A percentile compares a stretch with the other conserved stretches of the same genome.
Conservation (phyloP, 2,113 vertebrate genomes). For the Myrmophylax atrothorax region DNA sequence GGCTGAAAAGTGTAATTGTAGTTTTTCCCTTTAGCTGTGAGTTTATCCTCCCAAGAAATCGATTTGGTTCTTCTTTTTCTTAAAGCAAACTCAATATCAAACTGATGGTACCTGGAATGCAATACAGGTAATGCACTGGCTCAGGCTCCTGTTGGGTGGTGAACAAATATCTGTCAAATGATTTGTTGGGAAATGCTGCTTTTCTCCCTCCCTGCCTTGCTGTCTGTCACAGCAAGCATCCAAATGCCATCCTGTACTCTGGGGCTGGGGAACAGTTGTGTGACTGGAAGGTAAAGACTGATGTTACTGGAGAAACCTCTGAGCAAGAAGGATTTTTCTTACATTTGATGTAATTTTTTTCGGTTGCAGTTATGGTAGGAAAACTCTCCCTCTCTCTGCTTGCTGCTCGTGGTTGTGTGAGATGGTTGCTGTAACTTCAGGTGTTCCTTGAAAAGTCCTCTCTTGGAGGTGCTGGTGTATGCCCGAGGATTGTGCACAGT, state of each 20-base stretch:
- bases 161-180: not conserved
- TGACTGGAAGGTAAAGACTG: not conserved
- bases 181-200: not conserved
- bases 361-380: not conserved
- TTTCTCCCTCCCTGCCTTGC: not conserved
- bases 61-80: constrained; percentile 56
- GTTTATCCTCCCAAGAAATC: constrained; percentile 72
- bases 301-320: not conserved
- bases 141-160: not conserved
- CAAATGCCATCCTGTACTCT: fast-evolving
- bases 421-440: not conserved
- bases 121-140: not conserved
- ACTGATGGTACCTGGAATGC: not conserved
- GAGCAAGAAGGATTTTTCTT: not conserved
- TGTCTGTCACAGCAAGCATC: not conserved
- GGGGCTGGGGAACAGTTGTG: not conserved
- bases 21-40: constrained; percentile 64
- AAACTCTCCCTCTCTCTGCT: not conserved
- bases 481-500: not conserved
- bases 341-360: not conserved
- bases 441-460: not conserved
- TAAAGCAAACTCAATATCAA: constrained; percentile 34
- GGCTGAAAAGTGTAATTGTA: constrained; percentile 78
- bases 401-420: not conserved
- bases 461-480: not conserved